phyloP scores from a whole-genome alignment of 2,888 invertebrate species.

The Agonopterix heracliana region DNA sequence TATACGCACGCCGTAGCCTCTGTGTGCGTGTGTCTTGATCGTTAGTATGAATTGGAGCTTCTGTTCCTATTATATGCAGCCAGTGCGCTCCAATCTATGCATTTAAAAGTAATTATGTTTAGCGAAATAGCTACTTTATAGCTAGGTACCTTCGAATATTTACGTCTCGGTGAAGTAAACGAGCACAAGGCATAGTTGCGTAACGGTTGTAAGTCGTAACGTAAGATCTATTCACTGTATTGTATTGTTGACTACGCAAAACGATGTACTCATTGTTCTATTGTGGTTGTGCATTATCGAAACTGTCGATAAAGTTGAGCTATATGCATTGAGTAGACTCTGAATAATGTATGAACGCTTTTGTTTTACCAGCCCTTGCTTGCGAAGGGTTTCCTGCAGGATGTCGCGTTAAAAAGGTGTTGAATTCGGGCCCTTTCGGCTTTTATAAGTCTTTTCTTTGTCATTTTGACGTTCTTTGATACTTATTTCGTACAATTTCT shows the following conservation, averaged over 20 bases:
- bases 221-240: slow-evolving; percentile 27
- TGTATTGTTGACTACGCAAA: slow-evolving; percentile 33
- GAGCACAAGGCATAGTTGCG: slow-evolving; percentile 38
- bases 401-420: too few relatives aligned
- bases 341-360: too few relatives aligned
- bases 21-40: too few relatives aligned
- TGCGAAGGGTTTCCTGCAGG: too few relatives aligned
- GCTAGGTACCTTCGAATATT: slow-evolving; percentile 29
- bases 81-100: slow-evolving; percentile 33
- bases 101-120: slow-evolving; percentile 17
- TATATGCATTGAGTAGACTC: neutral
- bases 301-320: neutral
- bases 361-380: too few relatives aligned
- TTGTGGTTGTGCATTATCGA: slow-evolving; percentile 20
- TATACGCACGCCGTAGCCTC: too few relatives aligned
- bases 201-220: slow-evolving; percentile 6
- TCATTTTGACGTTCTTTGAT: too few relatives aligned
- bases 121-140: slow-evolving; percentile 27
- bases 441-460: too few relatives aligned
- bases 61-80: slow-evolving; percentile 8
- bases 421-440: too few relatives aligned
- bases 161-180: slow-evolving; percentile 36
- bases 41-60: too few relatives aligned
- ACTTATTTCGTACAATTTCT: too few relatives aligned
- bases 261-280: slow-evolving; percentile 46